phyloP scores from a whole-genome alignment of 1,140 invertebrate species.

The Drosophila athabasca region DNA sequence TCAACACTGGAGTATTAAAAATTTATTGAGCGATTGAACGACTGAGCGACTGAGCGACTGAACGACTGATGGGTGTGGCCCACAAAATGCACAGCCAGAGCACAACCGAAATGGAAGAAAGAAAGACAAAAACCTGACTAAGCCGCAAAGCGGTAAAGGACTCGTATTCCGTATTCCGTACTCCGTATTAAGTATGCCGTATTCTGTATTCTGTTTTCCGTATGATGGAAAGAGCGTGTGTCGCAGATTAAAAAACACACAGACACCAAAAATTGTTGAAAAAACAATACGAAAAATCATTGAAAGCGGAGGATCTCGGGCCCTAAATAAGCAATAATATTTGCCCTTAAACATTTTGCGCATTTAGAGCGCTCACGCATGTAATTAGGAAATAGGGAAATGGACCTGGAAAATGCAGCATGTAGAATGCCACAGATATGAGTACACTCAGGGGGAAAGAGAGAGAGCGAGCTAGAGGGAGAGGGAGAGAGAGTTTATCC shows the following conservation, averaged over 20 bases:
- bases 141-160: slow-evolving; percentile 27
- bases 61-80: slow-evolving; percentile 42
- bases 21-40: slow-evolving; percentile 17
- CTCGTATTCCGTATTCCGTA: too few species aligned
- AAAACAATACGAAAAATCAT: slow-evolving; percentile 35
- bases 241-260: slow-evolving; percentile 47
- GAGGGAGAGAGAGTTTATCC: slow-evolving; percentile 3
- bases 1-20: slow-evolving; percentile 44
- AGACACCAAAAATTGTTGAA: slow-evolving; percentile 25
- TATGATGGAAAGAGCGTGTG: slow-evolving; percentile 53
- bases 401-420: slow-evolving; percentile 8
- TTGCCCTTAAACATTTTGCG: slow-evolving; percentile 54
- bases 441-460: slow-evolving; percentile 3
- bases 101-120: slow-evolving; percentile 28
- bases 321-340: slow-evolving; percentile 63
- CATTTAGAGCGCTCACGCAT: slow-evolving; percentile 67
- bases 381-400: slow-evolving; percentile 57
- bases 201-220: too few species aligned
- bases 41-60: too few species aligned
- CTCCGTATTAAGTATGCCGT: too few species aligned
- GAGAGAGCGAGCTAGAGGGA: background rate
- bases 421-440: slow-evolving; percentile 3
- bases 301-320: slow-evolving; percentile 16
- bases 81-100: slow-evolving; percentile 18
- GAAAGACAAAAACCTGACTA: slow-evolving; percentile 47